phyloP scores from a whole-genome alignment of 2,113 vertebrate genomes.

The Psilopogon haemacephalus region DNA sequence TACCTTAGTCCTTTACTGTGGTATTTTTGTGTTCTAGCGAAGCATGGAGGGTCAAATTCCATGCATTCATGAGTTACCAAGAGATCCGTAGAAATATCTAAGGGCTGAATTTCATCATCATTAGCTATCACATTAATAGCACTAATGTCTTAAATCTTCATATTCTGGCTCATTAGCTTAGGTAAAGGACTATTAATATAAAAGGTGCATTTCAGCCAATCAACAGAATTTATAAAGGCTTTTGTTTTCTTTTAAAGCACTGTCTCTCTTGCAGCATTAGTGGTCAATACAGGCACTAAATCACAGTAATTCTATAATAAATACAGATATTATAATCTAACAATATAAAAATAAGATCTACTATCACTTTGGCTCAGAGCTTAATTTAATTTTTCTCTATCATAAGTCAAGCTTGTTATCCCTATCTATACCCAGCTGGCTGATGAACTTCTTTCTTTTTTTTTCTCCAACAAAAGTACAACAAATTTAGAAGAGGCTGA shows the following conservation, averaged over 20 bases:
- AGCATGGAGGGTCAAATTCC: background rate
- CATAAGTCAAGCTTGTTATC: background rate
- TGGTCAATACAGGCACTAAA: background rate
- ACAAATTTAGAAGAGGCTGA: background rate
- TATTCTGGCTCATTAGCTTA: constrained; percentile 55
- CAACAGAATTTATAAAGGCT: constrained; percentile 8
- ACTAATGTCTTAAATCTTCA: constrained; percentile 40
- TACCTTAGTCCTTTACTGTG: background rate
- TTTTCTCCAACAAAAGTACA: background rate
- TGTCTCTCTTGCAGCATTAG: background rate
- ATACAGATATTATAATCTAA: background rate
- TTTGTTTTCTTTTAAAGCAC: constrained; percentile 27
- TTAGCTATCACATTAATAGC: constrained; percentile 30
- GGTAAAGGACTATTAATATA: constrained; percentile 19
- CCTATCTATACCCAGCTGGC: background rate
- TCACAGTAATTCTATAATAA: background rate
- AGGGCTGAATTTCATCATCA: constrained; percentile 30
- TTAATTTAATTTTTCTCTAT: background rate
- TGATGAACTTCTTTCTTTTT: background rate
- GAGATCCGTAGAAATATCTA: background rate
- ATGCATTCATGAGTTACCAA: background rate
- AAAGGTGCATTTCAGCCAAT: constrained; percentile 21
- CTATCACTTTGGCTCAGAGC: background rate
- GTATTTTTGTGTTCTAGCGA: background rate
- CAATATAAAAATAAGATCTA: background rate